These are phyloP conservation scores for Bryconaethiops microstoma DNA, from an alignment of 2,797 vertebrate genomes.

Conservation along the genomic window DNA sequence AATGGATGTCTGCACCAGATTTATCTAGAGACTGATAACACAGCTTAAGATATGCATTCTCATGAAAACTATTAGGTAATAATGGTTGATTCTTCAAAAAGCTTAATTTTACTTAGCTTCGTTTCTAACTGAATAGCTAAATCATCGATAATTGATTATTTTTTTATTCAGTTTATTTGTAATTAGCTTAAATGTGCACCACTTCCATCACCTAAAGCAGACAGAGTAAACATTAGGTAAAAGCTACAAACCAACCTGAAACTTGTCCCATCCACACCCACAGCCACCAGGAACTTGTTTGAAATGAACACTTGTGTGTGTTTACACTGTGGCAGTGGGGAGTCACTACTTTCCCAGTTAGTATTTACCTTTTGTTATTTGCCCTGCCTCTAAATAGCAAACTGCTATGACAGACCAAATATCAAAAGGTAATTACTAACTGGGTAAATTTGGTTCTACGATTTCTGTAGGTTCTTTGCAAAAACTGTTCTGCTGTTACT, in stretches of 20 bases:
- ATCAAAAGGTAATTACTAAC: conserved; percentile 1
- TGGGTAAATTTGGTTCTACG: not conserved
- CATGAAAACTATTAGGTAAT: no score
- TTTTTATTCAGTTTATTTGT: not conserved
- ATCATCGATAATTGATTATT: not conserved
- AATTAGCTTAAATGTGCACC: no score
- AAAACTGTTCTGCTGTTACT: no score
- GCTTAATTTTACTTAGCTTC: not conserved
- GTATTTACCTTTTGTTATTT: conserved; percentile 8
- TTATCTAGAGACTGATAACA: no score
- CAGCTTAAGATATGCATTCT: no score
- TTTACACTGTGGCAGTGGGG: not conserved
- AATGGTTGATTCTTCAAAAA: no score
- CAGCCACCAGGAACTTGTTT: not conserved
- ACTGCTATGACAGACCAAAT: not conserved
- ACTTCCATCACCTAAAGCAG: not conserved
- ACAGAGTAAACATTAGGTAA: not conserved
- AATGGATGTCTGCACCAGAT: no score
- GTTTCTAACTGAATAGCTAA: not conserved
- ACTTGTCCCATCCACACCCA: not conserved
- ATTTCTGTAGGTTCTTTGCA: not conserved
- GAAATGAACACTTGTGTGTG: not conserved
- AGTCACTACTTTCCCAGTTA: not conserved
- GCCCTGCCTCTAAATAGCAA: not conserved
- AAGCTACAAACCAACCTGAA: not conserved